A percentile compares a stretch with the other conserved stretches of the same genome.
phyloP scores from a whole-genome alignment of 2,888 invertebrate genomes.

The Tenthredo livida region DNA sequence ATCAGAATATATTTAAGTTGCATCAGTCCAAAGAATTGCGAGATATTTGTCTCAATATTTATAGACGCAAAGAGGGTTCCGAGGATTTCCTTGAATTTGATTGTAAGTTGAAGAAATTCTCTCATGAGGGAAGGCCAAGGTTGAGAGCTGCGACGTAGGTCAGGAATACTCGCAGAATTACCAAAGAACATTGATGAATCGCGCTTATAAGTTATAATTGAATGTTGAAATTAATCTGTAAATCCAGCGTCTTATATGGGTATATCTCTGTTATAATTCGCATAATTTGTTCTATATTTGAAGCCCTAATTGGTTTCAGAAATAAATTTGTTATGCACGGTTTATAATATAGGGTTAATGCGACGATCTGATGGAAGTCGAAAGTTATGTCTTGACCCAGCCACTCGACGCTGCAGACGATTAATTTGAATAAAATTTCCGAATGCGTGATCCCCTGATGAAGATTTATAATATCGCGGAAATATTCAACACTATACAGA shows the following conservation, averaged over 20 bases:
- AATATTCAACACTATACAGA: not conserved
- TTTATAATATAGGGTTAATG: not conserved
- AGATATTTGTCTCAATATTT: too few species aligned
- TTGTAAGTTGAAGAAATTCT: not conserved
- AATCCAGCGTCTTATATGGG: not conserved
- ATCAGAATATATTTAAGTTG: not conserved
- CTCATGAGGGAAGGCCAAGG: not conserved
- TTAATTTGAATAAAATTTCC: slow-evolving; percentile 8
- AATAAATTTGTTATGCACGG: not conserved
- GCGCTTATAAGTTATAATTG: not conserved
- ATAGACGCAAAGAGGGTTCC: not conserved
- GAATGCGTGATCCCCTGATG: not conserved
- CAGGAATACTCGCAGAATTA: not conserved
- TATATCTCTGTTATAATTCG: not conserved
- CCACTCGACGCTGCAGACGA: not conserved
- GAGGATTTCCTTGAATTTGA: not conserved
- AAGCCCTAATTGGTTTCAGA: not conserved
- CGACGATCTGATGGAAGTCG: not conserved
- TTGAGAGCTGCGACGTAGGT: not conserved
- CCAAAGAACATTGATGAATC: not conserved
- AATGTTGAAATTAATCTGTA: not conserved
- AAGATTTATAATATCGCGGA: not conserved
- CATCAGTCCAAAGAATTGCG: not conserved
- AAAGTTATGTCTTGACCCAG: not conserved
- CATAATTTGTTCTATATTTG: not conserved